Percentiles rank a stretch among this genome's conserved stretches.
Conservation (phyloP, 1,140 invertebrate genomes). For the Drosophila gunungcola region DNA sequence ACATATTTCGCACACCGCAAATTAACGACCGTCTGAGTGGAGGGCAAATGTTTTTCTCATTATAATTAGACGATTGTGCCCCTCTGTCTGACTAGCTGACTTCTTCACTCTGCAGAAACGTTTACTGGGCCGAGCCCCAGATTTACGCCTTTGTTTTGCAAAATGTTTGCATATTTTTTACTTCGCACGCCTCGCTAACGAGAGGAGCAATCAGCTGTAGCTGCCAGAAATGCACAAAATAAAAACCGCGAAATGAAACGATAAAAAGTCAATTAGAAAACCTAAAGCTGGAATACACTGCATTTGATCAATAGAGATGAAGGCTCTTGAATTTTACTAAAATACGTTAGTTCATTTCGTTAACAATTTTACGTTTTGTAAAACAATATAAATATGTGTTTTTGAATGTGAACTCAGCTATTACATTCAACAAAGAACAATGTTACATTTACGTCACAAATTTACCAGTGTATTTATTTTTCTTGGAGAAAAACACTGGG, state of each 20-base stretch:
- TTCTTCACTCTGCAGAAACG: constrained; percentile 6
- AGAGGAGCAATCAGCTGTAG: constrained; percentile 53
- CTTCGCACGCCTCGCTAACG: constrained; percentile 37
- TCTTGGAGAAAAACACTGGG: not conserved
- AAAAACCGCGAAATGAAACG: constrained; percentile 13
- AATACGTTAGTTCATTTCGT: not conserved
- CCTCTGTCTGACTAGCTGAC: constrained; percentile 17
- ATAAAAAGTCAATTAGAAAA: constrained; percentile 33
- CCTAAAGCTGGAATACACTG: not conserved
- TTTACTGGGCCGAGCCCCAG: constrained; percentile 41
- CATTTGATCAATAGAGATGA: not conserved
- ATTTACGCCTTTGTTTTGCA: constrained; percentile 31
- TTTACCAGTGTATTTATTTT: not conserved
- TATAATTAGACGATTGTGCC: constrained; percentile 59
- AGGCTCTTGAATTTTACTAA: not conserved
- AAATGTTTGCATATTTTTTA: constrained; percentile 33
- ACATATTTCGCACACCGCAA: constrained; percentile 18
- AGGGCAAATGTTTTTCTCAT: constrained; percentile 55
- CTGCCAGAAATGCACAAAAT: constrained; percentile 8
- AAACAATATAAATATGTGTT: not conserved
- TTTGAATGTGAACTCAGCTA: not conserved
- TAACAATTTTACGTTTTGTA: not conserved
- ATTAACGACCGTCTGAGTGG: constrained; percentile 33
- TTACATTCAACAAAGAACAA: not conserved
- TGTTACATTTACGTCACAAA: not conserved